These are phyloP conservation scores for Symphodus melops DNA, from an alignment of 2,113 vertebrate genomes.

Conservation along the genomic window DNA sequence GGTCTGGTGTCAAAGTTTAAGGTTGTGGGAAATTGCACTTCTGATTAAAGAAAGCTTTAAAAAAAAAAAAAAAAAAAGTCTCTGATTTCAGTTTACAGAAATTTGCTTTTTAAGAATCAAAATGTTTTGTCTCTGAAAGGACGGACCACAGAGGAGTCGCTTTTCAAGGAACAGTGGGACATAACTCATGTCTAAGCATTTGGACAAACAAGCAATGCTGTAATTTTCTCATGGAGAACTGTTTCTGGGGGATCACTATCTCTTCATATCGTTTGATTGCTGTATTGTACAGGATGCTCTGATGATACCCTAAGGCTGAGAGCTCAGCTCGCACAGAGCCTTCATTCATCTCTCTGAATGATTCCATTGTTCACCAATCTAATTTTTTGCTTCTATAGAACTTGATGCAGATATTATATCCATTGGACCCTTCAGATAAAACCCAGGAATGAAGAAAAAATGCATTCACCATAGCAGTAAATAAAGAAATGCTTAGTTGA, in stretches of 20 bases:
- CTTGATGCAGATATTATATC: not conserved
- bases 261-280: not conserved
- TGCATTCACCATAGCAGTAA: not conserved
- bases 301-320: conserved; percentile 11
- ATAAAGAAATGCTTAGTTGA: not conserved
- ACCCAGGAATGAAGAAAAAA: not conserved
- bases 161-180: not conserved
- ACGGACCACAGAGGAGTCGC: not conserved
- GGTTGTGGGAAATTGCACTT: too few relatives aligned
- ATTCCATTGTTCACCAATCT: conserved; percentile 3
- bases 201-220: not conserved
- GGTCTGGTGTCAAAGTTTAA: too few relatives aligned
- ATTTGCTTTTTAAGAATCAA: not conserved
- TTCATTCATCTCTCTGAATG: conserved; percentile 1
- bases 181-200: not conserved
- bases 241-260: not conserved
- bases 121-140: not conserved
- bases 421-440: not conserved
- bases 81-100: too few relatives aligned
- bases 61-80: too few relatives aligned
- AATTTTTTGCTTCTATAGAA: not conserved
- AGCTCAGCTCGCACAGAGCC: not conserved
- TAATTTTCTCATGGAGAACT: not conserved
- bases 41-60: too few relatives aligned
- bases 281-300: not conserved